Evolutionary conservation across 2,888 invertebrate genomes (phyloP).

Genomic region (Anarsia innoxiella): DNA sequence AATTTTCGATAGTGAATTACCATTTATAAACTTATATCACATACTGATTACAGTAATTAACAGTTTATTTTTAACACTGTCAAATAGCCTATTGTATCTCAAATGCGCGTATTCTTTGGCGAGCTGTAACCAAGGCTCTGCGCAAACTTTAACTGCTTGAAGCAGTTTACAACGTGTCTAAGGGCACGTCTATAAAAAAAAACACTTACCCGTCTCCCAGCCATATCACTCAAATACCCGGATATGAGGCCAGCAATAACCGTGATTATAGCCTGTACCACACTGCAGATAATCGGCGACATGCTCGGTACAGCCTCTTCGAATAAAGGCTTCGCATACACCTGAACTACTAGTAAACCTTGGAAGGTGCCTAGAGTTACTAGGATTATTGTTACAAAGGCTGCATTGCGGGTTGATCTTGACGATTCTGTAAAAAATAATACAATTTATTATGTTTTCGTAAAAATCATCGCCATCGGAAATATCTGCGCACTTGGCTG

Average conservation of each 20-base stretch:
- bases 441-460: neutral
- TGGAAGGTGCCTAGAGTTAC: conserved; percentile 43
- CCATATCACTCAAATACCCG: conserved; percentile 41
- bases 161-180: no score
- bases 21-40: neutral
- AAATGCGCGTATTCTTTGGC: neutral
- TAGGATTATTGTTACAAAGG: conserved; percentile 31
- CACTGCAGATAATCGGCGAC: conserved; percentile 39
- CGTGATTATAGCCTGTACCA: conserved; percentile 34
- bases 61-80: neutral
- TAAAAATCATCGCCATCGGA: no score
- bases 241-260: conserved; percentile 36
- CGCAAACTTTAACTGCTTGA: no score
- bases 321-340: conserved; percentile 48
- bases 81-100: neutral
- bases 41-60: neutral
- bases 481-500: no score
- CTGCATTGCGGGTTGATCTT: conserved; percentile 36
- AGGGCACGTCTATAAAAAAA: conserved; percentile 9
- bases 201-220: conserved; percentile 44
- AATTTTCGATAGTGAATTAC: no score
- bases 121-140: no score
- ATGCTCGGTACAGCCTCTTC: conserved; percentile 39
- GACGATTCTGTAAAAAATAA: conserved; percentile 35
- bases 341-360: conserved; percentile 47